Evolutionary conservation across 1,140 invertebrate genomes (phyloP).

Genomic region (Drosophila lowei): DNA sequence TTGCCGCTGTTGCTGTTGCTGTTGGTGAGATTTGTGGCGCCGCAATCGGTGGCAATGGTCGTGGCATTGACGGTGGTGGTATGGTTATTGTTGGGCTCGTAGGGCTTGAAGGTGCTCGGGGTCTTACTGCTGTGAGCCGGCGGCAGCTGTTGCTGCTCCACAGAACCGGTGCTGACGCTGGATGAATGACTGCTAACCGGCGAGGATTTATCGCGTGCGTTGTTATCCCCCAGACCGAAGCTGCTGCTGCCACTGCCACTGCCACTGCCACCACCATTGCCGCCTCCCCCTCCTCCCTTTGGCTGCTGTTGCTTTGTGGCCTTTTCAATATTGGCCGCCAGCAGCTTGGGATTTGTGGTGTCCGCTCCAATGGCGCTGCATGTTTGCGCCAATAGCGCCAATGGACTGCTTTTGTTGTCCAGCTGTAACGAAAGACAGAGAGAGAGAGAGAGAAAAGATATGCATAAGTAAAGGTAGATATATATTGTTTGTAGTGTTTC

Average conservation of each 20-base stretch:
- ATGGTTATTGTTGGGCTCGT: slow-evolving; percentile 85
- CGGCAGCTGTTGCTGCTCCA: slow-evolving; percentile 78
- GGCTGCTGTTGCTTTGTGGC: slow-evolving; percentile 84
- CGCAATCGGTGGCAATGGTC: slow-evolving; percentile 55
- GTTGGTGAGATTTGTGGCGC: slow-evolving; percentile 80
- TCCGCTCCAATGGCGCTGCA: slow-evolving; percentile 98
- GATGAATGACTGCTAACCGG: slow-evolving; percentile 83
- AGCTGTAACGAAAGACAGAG: slow-evolving; percentile 88
- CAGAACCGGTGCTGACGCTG: slow-evolving; percentile 79
- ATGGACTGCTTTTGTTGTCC: slow-evolving; percentile 97
- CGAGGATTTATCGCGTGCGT: slow-evolving; percentile 86
- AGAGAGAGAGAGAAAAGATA: slow-evolving; percentile 84
- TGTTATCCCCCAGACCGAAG: slow-evolving; percentile 46
- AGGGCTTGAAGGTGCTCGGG: slow-evolving; percentile 86
- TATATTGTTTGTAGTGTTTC: slow-evolving; percentile 10
- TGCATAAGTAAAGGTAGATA: background rate
- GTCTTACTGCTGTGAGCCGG: slow-evolving; percentile 61
- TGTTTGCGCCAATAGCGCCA: slow-evolving; percentile 96
- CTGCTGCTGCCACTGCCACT: slow-evolving; percentile 15
- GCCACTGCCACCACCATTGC: slow-evolving; percentile 4
- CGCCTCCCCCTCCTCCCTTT: slow-evolving; percentile 30
- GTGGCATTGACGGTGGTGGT: slow-evolving; percentile 8
- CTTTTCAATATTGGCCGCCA: slow-evolving; percentile 88
- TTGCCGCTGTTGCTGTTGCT: slow-evolving; percentile 58
- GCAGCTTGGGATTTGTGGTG: slow-evolving; percentile 88